phyloP scores from a whole-genome alignment of 1,140 invertebrate genomes.

The Pararge aegeria region DNA sequence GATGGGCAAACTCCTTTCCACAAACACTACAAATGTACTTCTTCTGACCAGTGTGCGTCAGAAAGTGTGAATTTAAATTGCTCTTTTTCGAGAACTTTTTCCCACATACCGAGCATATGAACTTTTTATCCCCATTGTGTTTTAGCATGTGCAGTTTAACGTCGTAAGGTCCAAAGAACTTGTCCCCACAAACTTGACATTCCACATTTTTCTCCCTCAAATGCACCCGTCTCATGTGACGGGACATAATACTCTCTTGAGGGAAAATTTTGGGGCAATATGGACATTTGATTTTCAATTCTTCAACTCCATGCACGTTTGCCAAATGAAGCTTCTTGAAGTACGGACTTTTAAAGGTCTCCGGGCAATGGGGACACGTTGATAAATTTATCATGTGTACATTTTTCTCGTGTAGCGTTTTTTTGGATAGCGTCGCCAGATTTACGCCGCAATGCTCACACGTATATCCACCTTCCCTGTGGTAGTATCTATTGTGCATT shows the following conservation, averaged over 20 bases:
- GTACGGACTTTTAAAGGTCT: conserved; percentile 67
- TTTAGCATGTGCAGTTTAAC: conserved; percentile 85
- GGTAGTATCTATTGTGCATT: conserved; percentile 72
- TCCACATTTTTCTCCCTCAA: conserved; percentile 67
- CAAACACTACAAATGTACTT: conserved; percentile 77
- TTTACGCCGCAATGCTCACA: conserved; percentile 58
- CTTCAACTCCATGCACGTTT: conserved; percentile 64
- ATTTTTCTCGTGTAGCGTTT: conserved; percentile 64
- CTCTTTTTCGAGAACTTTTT: conserved; percentile 82
- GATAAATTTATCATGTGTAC: conserved; percentile 59
- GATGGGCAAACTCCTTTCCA: conserved; percentile 74
- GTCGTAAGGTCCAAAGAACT: conserved; percentile 85
- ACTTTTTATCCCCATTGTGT: conserved; percentile 84
- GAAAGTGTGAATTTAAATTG: conserved; percentile 79
- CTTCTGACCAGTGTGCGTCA: conserved; percentile 80
- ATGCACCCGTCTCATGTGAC: conserved; percentile 68
- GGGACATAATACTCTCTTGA: conserved; percentile 67
- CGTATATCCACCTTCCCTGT: conserved; percentile 61
- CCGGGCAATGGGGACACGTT: conserved; percentile 59
- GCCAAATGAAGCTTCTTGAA: conserved; percentile 67
- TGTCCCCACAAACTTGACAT: conserved; percentile 79
- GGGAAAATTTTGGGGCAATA: conserved; percentile 65
- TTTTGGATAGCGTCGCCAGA: conserved; percentile 59
- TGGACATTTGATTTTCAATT: conserved; percentile 65
- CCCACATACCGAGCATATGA: conserved; percentile 80